Conservation (phyloP, 2,113 vertebrate genomes). For the Ranitomeya imitator region DNA sequence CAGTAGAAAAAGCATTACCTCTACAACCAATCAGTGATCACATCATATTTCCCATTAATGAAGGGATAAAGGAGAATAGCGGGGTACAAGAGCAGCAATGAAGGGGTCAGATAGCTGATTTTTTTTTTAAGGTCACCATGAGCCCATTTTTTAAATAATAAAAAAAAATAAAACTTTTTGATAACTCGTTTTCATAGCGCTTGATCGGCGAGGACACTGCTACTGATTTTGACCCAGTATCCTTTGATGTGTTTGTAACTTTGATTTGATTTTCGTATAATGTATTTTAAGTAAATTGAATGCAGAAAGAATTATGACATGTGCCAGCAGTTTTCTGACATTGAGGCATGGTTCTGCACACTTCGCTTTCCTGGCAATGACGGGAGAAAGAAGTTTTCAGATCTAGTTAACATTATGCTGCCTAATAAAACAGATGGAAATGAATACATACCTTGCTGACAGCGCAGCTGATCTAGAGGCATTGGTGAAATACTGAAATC, state of each 20-base stretch:
- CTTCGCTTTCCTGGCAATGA: slow-evolving; percentile 8
- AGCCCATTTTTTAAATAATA: too few relatives aligned
- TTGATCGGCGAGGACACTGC: neutral
- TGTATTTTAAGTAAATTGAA: neutral
- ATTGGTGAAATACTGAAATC: slow-evolving; percentile 53
- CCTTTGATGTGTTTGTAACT: neutral
- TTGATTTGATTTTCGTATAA: neutral
- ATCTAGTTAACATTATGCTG: slow-evolving; percentile 37
- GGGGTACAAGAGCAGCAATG: too few relatives aligned
- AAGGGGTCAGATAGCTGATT: too few relatives aligned
- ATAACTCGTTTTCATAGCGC: neutral
- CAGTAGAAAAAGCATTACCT: too few relatives aligned
- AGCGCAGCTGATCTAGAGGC: slow-evolving; percentile 30
- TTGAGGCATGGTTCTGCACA: slow-evolving; percentile 8
- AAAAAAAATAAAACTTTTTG: too few relatives aligned
- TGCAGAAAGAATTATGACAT: neutral
- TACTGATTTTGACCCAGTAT: neutral
- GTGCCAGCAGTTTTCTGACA: slow-evolving; percentile 1
- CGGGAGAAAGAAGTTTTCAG: slow-evolving; percentile 6
- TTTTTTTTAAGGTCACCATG: too few relatives aligned
- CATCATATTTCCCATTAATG: too few relatives aligned
- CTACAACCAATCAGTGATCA: too few relatives aligned
- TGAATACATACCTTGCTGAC: slow-evolving; percentile 49
- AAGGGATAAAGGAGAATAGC: too few relatives aligned
- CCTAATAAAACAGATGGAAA: slow-evolving; percentile 56